Conservation (phyloP, 2,113 vertebrate species). For the Scortum barcoo region DNA sequence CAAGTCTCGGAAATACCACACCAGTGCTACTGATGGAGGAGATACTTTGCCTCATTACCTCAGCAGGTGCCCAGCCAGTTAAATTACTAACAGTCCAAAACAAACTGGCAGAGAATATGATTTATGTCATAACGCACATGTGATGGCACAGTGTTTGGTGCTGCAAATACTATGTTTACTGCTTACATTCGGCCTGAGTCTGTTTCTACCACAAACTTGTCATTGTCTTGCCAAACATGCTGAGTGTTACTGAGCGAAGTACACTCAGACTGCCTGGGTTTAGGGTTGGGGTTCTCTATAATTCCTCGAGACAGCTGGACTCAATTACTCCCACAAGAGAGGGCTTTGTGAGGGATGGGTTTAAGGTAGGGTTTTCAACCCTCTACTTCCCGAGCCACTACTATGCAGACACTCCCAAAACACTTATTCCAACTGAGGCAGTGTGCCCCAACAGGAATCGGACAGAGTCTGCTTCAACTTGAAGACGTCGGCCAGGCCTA, state of each 20-base stretch:
- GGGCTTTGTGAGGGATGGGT: slow-evolving; percentile 66
- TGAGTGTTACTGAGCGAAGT: slow-evolving; percentile 32
- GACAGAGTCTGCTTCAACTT: background rate
- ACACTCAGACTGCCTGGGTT: slow-evolving; percentile 30
- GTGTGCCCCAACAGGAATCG: slow-evolving; percentile 7
- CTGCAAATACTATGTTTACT: slow-evolving; percentile 46
- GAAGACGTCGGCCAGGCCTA: background rate
- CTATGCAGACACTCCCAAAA: slow-evolving; percentile 66
- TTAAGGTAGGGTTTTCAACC: slow-evolving; percentile 69
- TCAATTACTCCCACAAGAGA: slow-evolving; percentile 78
- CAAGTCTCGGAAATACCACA: slow-evolving; percentile 72
- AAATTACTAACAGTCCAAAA: slow-evolving; percentile 43
- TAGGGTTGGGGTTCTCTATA: slow-evolving; percentile 49
- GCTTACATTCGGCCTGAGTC: slow-evolving; percentile 33
- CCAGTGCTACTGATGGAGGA: slow-evolving; percentile 61
- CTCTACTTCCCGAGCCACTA: slow-evolving; percentile 59
- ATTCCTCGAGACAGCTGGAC: slow-evolving; percentile 74
- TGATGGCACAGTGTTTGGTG: background rate
- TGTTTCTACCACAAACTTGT: slow-evolving; percentile 24
- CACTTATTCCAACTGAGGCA: slow-evolving; percentile 37
- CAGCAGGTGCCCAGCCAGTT: slow-evolving; percentile 71
- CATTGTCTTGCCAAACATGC: slow-evolving; percentile 59
- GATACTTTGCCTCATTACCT: slow-evolving; percentile 70
- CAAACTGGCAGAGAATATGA: slow-evolving; percentile 43
- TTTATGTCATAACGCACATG: slow-evolving; percentile 22